Evolutionary conservation across 2,113 vertebrate genomes (phyloP).

Genomic region (Prietella phreatophila): DNA sequence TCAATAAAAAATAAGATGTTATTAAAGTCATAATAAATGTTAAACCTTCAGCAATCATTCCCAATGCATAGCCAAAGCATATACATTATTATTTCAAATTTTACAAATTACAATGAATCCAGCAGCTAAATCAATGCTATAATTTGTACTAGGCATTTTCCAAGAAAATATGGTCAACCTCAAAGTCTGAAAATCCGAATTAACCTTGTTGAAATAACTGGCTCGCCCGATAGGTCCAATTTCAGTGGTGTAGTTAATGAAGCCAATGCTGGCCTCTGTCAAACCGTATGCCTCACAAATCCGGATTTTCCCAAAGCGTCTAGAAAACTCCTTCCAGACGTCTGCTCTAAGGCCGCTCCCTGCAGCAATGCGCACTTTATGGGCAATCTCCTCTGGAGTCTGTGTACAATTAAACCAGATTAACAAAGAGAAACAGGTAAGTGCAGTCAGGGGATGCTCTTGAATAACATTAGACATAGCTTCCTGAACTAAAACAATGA

Average conservation of each 20-base stretch:
- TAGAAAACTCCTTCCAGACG: conserved; percentile 79
- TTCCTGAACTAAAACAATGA: not conserved
- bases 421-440: not conserved
- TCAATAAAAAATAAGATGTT: conserved; percentile 4
- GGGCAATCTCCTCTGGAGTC: conserved; percentile 68
- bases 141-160: conserved; percentile 20
- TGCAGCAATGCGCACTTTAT: conserved; percentile 76
- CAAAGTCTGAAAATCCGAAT: conserved; percentile 36
- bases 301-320: conserved; percentile 74
- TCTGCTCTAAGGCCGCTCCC: conserved; percentile 80
- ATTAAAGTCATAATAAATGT: not conserved
- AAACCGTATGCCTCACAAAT: conserved; percentile 82
- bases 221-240: conserved; percentile 79
- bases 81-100: not conserved
- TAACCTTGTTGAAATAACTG: conserved; percentile 76
- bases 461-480: not conserved
- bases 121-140: not conserved
- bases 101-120: not conserved
- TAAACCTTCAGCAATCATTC: not conserved
- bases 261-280: conserved; percentile 83
- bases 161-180: conserved; percentile 10
- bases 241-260: conserved; percentile 84
- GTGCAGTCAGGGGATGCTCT: not conserved
- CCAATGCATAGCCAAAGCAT: not conserved
- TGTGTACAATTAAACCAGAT: conserved; percentile 43